A percentile compares a stretch with the other conserved stretches of the same genome.
Conservation (phyloP, 1,140 invertebrate genomes). For the Leptestheria dahalacensis region DNA sequence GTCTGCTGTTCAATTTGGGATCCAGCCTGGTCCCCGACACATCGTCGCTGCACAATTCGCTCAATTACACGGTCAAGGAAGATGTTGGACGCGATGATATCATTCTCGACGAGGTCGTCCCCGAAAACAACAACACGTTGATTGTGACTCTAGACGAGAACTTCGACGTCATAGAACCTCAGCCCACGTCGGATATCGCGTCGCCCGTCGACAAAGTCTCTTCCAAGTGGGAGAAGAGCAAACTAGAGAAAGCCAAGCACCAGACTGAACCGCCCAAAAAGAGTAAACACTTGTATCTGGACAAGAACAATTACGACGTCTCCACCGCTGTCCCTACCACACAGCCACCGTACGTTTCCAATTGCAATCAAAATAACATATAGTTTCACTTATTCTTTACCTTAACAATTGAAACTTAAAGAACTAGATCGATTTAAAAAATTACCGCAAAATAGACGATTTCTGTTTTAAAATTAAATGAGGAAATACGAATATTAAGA, state of each 20-base stretch:
- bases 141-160: neutral
- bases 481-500: no score
- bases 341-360: no score
- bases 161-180: conserved; percentile 7
- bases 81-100: neutral
- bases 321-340: no score
- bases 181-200: neutral
- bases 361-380: no score
- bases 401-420: no score
- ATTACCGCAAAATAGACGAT: no score
- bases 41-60: neutral
- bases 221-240: neutral
- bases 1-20: neutral
- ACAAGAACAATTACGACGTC: conserved; percentile 1
- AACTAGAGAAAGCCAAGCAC: neutral
- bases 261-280: neutral
- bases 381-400: no score
- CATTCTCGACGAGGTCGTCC: no score
- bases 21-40: neutral
- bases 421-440: no score
- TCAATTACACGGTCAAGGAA: neutral
- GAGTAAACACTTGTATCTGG: no score
- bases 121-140: neutral
- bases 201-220: neutral
- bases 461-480: no score